Evolutionary conservation across 2,888 invertebrate species (phyloP), one percentile per base, ranked within the genome.

Genomic region (Lasioglossum malachurum): DNA sequence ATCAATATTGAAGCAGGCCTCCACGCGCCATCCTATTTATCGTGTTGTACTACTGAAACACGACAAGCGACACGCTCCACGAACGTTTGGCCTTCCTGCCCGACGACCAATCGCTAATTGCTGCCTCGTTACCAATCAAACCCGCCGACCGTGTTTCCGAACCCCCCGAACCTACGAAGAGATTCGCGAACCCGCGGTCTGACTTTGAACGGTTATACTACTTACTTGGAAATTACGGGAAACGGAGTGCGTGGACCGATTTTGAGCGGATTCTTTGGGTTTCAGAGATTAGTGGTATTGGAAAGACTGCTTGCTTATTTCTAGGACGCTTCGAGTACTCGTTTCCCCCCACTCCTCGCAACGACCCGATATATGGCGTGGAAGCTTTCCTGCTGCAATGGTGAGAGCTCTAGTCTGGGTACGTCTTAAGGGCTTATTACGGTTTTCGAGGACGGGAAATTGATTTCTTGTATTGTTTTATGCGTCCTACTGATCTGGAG

Each of bases 1-100:
- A 49, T 60, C 73, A n/a, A 27, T 69, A 16, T 73, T 46, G 75
- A 14, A 10, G 23, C 64, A 57, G 35, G n/a, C 23, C 35, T 31
- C 53, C 35, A 35, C 23, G 44, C 41, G 84, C 19, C 82, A 23
- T 67, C 73, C 77, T 77, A 67, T 84, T 82, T 84, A 71, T 84
- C 69, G 84, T 60, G 74, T 69, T 60, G 78, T 57, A 84, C 83
- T 74, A 84, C 84, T 84, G 84, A 75, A 60, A 27, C 69, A 27
- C 57, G 69, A 67, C 44, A 8, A 35, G 27, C 77, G 38, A 27
- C 57, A 38, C 19, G 35, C 35, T 12, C 82, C 49, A 27, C 16
- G 27, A n/a, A 67, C 16, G 16, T 31, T 64, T 10, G 23, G 71
- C 14, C 38, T n/a, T 41, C n/a, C 35, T 31, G 19, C 35, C 46